These are phyloP conservation scores for Molorchus minor DNA, from an alignment of 2,888 invertebrate genomes.

Conservation along the genomic window DNA sequence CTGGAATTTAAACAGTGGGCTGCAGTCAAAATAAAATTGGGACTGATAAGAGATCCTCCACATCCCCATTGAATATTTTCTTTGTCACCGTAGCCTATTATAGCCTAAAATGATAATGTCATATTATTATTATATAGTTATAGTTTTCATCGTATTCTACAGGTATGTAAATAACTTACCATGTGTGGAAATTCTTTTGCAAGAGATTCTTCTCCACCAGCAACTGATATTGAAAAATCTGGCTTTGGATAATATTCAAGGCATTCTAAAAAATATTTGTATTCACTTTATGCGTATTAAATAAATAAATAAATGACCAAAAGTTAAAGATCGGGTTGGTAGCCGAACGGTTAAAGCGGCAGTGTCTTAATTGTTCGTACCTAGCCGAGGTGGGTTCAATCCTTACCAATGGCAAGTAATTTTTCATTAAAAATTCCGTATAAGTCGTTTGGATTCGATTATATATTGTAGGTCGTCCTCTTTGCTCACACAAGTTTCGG, in stretches of 20 bases:
- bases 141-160: background rate
- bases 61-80: slow-evolving; percentile 60
- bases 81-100: background rate
- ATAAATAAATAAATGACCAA: too few species aligned
- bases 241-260: background rate
- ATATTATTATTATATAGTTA: background rate
- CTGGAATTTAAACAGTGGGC: slow-evolving; percentile 63
- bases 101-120: background rate
- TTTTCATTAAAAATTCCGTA: too few species aligned
- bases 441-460: too few species aligned
- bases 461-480: too few species aligned
- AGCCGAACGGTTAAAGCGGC: too few species aligned
- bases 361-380: too few species aligned
- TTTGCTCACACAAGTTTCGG: too few species aligned
- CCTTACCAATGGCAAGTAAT: too few species aligned
- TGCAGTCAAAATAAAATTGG: slow-evolving; percentile 67
- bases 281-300: too few species aligned
- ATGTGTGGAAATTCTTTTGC: background rate
- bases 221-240: background rate
- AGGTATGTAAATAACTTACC: background rate
- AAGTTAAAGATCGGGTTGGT: too few species aligned
- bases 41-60: slow-evolving; percentile 69
- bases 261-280: background rate
- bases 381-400: too few species aligned
- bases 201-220: background rate